Percentiles rank a stretch among this genome's conserved stretches.
phyloP scores from a whole-genome alignment of 1,140 invertebrate genomes.

The Calosoma granatense region DNA sequence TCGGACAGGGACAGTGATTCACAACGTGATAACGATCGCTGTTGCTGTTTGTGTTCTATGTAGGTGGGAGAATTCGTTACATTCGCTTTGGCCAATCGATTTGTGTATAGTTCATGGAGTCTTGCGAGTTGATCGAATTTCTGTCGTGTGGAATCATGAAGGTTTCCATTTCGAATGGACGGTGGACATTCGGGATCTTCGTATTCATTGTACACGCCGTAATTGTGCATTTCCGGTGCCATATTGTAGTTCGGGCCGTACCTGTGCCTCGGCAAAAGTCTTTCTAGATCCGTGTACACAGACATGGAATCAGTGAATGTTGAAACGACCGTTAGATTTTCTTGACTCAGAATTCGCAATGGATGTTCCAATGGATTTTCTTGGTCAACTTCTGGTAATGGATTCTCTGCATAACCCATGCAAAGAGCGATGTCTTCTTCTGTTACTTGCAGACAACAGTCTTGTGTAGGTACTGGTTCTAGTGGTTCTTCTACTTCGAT shows the following conservation, averaged over 20 bases:
- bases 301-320: constrained; percentile 76
- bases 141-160: constrained; percentile 20
- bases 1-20: constrained; percentile 62
- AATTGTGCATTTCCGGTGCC: constrained; percentile 4
- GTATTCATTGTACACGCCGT: constrained; percentile 30
- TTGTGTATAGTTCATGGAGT: constrained; percentile 56
- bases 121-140: constrained; percentile 58
- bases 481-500: constrained; percentile 70
- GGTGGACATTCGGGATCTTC: constrained; percentile 32
- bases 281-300: constrained; percentile 60
- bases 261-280: constrained; percentile 36
- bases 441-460: constrained; percentile 76
- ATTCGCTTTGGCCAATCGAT: constrained; percentile 50
- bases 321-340: constrained; percentile 80
- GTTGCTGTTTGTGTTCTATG: constrained; percentile 35
- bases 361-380: constrained; percentile 64
- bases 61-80: constrained; percentile 45
- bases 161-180: constrained; percentile 20
- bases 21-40: constrained; percentile 40
- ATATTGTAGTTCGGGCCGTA: constrained; percentile 21
- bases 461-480: constrained; percentile 71
- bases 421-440: constrained; percentile 84
- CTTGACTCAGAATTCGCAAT: constrained; percentile 74
- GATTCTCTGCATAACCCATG: constrained; percentile 65
- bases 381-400: constrained; percentile 56